Percentiles rank a stretch among this genome's conserved stretches.
Evolutionary conservation across 2,113 vertebrate species (phyloP).

Genomic region (Prolemur simus): DNA sequence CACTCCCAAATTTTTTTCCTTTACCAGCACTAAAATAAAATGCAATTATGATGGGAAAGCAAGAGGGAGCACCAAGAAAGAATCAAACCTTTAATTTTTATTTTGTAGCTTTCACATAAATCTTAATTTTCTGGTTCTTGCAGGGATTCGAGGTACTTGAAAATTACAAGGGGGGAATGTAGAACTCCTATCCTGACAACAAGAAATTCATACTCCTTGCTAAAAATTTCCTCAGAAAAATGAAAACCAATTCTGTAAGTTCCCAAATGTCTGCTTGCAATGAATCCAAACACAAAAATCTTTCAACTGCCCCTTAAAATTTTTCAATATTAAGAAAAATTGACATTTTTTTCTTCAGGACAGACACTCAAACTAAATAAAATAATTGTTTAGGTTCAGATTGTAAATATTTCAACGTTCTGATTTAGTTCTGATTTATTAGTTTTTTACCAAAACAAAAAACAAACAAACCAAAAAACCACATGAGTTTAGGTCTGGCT

Average conservation of each 20-base stretch:
- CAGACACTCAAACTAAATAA: neutral
- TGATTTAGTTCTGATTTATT: constrained; percentile 19
- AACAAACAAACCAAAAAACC: neutral
- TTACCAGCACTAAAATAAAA: constrained; percentile 29
- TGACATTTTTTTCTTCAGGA: neutral
- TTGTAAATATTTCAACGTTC: constrained; percentile 15
- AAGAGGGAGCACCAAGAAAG: neutral
- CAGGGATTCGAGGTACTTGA: neutral
- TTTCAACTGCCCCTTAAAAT: neutral
- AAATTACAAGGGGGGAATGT: neutral
- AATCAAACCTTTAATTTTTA: constrained; percentile 39
- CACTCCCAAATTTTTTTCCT: neutral
- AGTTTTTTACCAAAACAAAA: neutral
- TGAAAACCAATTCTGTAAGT: constrained; percentile 16
- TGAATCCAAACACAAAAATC: neutral
- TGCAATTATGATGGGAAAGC: neutral
- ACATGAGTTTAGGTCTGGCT: neutral
- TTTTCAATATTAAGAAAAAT: neutral
- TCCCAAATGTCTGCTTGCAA: neutral
- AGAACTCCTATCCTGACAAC: neutral
- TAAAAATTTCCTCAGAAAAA: constrained; percentile 8
- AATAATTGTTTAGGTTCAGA: neutral
- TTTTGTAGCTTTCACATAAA: constrained; percentile 42
- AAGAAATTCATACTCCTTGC: neutral
- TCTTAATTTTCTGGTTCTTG: neutral